Evolutionary conservation across 2,113 vertebrate genomes (phyloP), one percentile per base, ranked within the genome.

Genomic region (Noturus placidus): DNA sequence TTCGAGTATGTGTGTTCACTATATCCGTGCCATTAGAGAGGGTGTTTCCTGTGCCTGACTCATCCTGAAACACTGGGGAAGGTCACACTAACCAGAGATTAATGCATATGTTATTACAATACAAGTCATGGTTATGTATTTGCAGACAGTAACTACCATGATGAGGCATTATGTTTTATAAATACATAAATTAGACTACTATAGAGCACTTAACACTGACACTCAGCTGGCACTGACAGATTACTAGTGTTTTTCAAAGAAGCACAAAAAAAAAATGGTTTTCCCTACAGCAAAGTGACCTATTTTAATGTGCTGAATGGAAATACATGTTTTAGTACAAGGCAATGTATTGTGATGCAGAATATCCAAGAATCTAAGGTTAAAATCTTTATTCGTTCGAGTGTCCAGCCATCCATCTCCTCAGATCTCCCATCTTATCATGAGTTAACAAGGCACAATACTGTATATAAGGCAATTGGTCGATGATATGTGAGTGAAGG

Each of bases 41-140:
- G 56, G 79, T 81, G 30, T 81, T 81, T 81, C 52, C 79, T 81
- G 79, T 81, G 30, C 52, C 52, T 80, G 78, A 57, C 54, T 80
- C 54, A 80, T 22, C 78, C 19, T 80, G 17, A 80, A 80, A 80
- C 78, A 80, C 30, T 20, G 52, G 1, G n/a, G 52, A 35, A 57
- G 19, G 78, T 33, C 54, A 56, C 0, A 4, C 17, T 57, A 33
- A 57, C 30, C 19, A 80, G 8, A 54, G 25, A 30, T 35, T 57
- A 35, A 35, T 11, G 8, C 52, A 22, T 80, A 56, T 35, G 1
- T 35, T 59, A 38, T 38, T 59, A 59, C 25, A 81, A 35, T 81
- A 56, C n/a, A 56, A 80, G 30, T 5, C 30, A 81, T 0, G 4
- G 76, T 79, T 79, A 33, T 54, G 15, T 54, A 79, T 79, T 33